Evolutionary conservation across 2,113 vertebrate genomes (phyloP), one percentile per base, ranked within the genome.

Genomic region (Psittacula cyanocephala): DNA sequence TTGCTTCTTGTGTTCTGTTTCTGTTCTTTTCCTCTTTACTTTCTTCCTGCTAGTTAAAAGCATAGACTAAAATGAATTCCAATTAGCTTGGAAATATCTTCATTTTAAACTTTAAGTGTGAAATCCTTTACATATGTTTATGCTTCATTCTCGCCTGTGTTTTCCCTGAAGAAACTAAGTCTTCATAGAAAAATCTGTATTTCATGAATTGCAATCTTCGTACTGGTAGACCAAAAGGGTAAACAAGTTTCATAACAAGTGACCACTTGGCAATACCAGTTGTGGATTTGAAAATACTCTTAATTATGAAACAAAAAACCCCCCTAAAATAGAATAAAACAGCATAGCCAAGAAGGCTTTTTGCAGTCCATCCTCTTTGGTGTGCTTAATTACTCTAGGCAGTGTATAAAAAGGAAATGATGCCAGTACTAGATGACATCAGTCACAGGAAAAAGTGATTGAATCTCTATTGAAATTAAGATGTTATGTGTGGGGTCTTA

Each of bases 191-290:
- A 92, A 95, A 84, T 39, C 65, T 71, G 1, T 72, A 59, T 86
- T 92, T 81, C 29, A 64, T 95, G 31, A 81, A 94, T 91, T 81
- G 88, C 75, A 31, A 6, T 95, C 70, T 95, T 97, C 94, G 46
- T 95, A 41, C 57, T 96, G 70, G 81, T 91, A 93, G 50, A 88
- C 67, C 79, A 95, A 75, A 94, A 91, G 77, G 72, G 47, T 94
- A 95, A 97, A 93, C 88, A 96, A 86, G 80, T 95, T 96, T 96
- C 91, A 55, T 93, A 97, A 95, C 82, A 93, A 96, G 90, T 90
- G 80, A 80, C 63, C 67, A 82, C 72, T 96, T 97, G 91, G 92
- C 95, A 96, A 33, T 83, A 88, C 57, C n/a, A 95, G 11, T 86
- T 69, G 41, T 93, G 72, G 81, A 63, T 88, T 91, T 92, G 91